Base-by-base conservation (phyloP, 2,888 invertebrate species). In the Sclerodermus sp. region DNA sequence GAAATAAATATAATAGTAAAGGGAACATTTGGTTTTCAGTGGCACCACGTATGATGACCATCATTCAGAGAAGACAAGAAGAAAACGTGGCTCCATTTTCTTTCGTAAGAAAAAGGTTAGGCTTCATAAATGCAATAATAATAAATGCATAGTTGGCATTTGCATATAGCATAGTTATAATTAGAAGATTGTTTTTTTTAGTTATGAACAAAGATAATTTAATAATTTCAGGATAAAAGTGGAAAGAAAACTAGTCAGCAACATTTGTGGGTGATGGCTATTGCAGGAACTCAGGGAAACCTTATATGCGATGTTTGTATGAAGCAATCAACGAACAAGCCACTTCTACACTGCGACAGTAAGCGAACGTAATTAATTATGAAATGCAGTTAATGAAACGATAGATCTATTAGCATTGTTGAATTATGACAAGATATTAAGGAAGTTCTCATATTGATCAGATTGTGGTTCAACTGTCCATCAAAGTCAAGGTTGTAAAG, bases 51-150 rank as follows among this genome's bases (percentile, higher is more conserved):
- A 79, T 50, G 82, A 86, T 64, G 88, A 88, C 69, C 88, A 89
- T 70, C 89, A 90, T 73, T 87, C 90, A 15, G 91, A 91, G 71
- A 93, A 94, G 74, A 76, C 74, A 39, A 82, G 93, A 67, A 84
- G 92, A 64, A 94, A 94, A 81, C 82, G 93, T 44, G 93, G 93
- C 47, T 93, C 93, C 62, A 80, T 94, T 52, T 94, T 94, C 83
- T 94, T 93, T 76, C 87, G 93, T 61, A 94, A 93, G 80, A 93
- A 93, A 79, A 92, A 93, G 85, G 93, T 84, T 73, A 61, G 59
- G 47, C n/a, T n/a, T n/a, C n/a, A n/a, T n/a, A n/a, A n/a, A n/a
- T n/a, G n/a, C n/a, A n/a, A n/a, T n/a, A n/a, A n/a, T n/a, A n/a
- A n/a, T n/a, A n/a, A n/a, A n/a, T n/a, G n/a, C n/a, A n/a, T n/a